These are phyloP conservation scores for Gerris buenoi DNA, from an alignment of 1,140 invertebrate genomes.

Conservation along the genomic window DNA sequence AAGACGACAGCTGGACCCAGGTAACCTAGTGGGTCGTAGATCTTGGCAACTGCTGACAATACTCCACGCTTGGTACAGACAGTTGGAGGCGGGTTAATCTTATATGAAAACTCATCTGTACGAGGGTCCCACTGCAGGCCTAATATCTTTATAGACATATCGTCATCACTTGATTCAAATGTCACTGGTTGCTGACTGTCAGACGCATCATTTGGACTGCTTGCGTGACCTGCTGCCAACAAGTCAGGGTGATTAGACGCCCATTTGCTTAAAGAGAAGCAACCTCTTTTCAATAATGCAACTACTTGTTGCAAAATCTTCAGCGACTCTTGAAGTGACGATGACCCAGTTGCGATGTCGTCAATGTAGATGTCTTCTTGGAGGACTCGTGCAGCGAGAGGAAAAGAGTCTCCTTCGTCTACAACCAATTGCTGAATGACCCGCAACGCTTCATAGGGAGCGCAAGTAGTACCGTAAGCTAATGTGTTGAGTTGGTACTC, in stretches of 20 bases:
- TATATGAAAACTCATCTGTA: neutral
- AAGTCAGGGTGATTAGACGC: neutral
- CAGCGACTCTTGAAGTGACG: neutral
- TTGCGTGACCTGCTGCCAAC: too few relatives aligned
- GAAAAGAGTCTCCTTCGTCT: neutral
- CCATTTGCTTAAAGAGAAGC: neutral
- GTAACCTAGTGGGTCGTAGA: slow-evolving; percentile 28
- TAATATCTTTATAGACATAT: neutral
- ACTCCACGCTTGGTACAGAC: neutral
- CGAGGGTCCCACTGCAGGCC: neutral
- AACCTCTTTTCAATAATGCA: neutral
- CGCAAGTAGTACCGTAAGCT: neutral
- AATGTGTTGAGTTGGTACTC: neutral
- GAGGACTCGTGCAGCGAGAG: neutral
- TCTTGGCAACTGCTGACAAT: neutral
- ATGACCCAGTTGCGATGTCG: neutral
- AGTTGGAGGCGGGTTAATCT: neutral
- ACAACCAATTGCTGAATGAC: neutral
- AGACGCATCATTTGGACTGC: neutral
- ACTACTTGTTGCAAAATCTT: neutral
- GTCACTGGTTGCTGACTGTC: neutral
- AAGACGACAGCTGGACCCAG: slow-evolving; percentile 27
- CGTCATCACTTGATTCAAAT: neutral
- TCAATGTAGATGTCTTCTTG: neutral
- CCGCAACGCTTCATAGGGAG: neutral